phyloP scores from a whole-genome alignment of 2,113 vertebrate genomes.

The Ptyas mucosa region DNA sequence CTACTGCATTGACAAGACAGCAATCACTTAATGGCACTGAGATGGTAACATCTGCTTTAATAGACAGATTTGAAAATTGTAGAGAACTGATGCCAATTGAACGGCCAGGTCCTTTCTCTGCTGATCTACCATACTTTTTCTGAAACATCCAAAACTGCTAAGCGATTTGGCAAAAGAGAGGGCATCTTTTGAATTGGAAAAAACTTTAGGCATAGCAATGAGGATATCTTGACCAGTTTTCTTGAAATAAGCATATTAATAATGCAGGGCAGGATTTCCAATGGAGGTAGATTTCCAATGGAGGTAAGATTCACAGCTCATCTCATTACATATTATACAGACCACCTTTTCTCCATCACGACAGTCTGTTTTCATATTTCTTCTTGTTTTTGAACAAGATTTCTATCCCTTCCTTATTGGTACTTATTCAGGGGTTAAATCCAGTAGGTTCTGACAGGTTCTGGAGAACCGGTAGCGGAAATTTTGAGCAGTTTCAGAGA shows the following conservation, averaged over 20 bases:
- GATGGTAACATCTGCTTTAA: constrained; percentile 29
- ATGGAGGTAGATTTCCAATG: not conserved
- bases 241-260: not conserved
- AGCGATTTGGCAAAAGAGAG: not conserved
- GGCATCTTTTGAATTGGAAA: not conserved
- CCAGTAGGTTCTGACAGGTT: no score
- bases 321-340: not conserved
- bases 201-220: not conserved
- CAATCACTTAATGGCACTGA: constrained; percentile 56
- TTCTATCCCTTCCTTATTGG: not conserved
- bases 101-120: not conserved
- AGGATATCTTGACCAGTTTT: not conserved
- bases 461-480: no score
- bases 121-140: not conserved
- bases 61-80: not conserved
- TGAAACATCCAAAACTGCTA: not conserved
- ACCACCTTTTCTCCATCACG: not conserved
- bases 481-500: no score
- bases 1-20: constrained; percentile 47
- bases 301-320: not conserved
- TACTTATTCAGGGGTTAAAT: no score
- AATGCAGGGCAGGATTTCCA: not conserved
- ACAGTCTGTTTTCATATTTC: not conserved
- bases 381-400: not conserved
- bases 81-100: not conserved